phyloP scores from a whole-genome alignment of 2,797 vertebrate genomes.

The Chloroceryle inda region DNA sequence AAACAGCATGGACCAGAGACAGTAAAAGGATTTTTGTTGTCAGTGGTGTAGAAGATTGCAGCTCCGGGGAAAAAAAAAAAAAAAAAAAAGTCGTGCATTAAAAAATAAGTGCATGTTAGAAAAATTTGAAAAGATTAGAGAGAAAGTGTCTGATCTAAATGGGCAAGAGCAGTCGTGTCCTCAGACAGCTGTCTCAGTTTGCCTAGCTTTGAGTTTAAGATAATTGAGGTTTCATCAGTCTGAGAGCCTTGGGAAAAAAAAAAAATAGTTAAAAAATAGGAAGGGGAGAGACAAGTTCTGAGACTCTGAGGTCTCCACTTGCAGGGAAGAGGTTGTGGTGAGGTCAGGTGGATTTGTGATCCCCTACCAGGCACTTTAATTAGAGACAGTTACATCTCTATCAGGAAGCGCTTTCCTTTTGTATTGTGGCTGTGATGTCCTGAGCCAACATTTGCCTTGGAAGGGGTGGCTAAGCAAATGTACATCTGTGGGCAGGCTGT shows the following conservation, averaged over 20 bases:
- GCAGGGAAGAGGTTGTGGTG: not conserved
- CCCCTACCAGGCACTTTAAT: not conserved
- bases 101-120: slow-evolving; percentile 25
- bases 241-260: not conserved
- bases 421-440: not conserved
- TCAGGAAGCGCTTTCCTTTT: not conserved
- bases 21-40: slow-evolving; percentile 44
- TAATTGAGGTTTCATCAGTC: slow-evolving; percentile 38
- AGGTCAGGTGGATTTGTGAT: slow-evolving; percentile 17
- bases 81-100: not conserved
- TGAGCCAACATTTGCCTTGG: not conserved
- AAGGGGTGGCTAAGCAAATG: not conserved
- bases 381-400: not conserved
- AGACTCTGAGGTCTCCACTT: not conserved
- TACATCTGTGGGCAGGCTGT: not conserved
- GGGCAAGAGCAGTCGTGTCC: not conserved
- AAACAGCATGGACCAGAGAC: slow-evolving; percentile 20
- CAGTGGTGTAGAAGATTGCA: slow-evolving; percentile 28
- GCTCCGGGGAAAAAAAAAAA: not conserved
- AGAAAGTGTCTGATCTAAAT: slow-evolving; percentile 42
- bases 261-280: not conserved
- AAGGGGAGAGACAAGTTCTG: not conserved
- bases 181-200: slow-evolving; percentile 27
- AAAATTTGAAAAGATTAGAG: slow-evolving; percentile 42
- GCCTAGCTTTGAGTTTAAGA: slow-evolving; percentile 7